Percentiles rank a stretch among this genome's conserved stretches.
Evolutionary conservation across 2,113 vertebrate genomes (phyloP).

Genomic region (Coptodon bakossiorum): DNA sequence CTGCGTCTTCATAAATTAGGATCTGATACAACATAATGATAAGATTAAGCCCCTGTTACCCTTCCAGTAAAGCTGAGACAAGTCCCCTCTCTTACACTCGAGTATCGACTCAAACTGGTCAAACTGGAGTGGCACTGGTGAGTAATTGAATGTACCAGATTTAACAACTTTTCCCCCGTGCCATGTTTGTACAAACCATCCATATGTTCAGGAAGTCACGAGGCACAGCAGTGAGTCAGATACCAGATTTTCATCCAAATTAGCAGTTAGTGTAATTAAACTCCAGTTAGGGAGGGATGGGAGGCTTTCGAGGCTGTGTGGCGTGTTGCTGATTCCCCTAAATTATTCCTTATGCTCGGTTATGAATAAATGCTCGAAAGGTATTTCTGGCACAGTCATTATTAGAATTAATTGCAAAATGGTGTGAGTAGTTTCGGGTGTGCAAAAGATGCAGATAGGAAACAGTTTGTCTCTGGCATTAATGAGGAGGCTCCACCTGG

Average conservation of each 20-base stretch:
- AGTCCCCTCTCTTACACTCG: not conserved
- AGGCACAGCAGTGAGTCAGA: conserved; percentile 8
- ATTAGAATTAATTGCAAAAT: conserved; percentile 48
- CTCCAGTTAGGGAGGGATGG: not conserved
- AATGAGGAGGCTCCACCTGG: conserved; percentile 67
- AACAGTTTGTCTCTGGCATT: conserved; percentile 51
- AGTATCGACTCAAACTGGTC: not conserved
- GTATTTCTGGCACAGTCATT: conserved; percentile 46
- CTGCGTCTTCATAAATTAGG: not conserved
- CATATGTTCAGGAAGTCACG: conserved; percentile 50
- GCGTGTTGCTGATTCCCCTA: not conserved
- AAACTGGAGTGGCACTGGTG: not conserved
- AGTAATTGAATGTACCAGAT: conserved; percentile 2
- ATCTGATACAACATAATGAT: not conserved
- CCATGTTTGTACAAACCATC: conserved; percentile 24
- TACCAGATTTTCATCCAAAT: conserved; percentile 56
- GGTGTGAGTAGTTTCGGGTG: conserved; percentile 23
- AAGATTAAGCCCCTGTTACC: not conserved
- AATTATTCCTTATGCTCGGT: conserved; percentile 44
- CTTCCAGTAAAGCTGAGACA: not conserved
- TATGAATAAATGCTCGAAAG: conserved; percentile 29
- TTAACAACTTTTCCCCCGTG: not conserved
- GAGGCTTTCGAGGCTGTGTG: not conserved
- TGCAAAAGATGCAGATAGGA: conserved; percentile 34
- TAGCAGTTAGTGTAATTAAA: conserved; percentile 65